Evolutionary conservation across 2,113 vertebrate genomes (phyloP), one percentile per base, ranked within the genome.

Genomic region (Sinocyclocheilus anshuiensis): DNA sequence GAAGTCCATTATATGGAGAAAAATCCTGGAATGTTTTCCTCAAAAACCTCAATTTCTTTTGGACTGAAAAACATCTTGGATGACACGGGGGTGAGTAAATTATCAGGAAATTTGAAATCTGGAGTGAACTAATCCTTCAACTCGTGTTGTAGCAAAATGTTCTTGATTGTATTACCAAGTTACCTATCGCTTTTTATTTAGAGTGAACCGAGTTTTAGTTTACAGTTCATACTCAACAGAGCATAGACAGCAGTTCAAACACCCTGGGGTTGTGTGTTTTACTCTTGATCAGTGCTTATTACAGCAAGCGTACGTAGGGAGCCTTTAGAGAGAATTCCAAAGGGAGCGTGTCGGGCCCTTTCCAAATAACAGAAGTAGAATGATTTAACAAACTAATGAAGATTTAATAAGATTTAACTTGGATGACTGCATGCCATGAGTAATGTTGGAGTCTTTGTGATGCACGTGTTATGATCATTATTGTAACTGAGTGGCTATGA

Each of bases 131-230:
- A 36, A 36, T 36, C 36, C 36, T 36, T 36, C 36, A 33, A 79
- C 29, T 71, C 4, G 18, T 42, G 53, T 61, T 55, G 20, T 39
- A 36, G n/a, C 10, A 69, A 74, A 71, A 80, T 55, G 39, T 50
- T 71, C 84, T 80, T 48, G 29, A 79, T 72, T 59, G 53, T 11
- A 71, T 86, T 86, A 59, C 6, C 63, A 42, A 8, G 36, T 26
- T 10, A 65, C 55, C 57, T 20, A 84, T 74, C 24, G 53, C 71
- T 71, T 16, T 77, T 55, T 16, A 50, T 77, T 55, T 29, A 33
- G 26, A 22, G 24, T 33, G 48, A 55, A 26, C 72, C 1, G 15
- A 76, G 57, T 3, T 63, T n/a, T 84, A 18, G 45, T 36, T 77
- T 77, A 85, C 61, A 33, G 45, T 29, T 36, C 16, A 65, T 48